Evolutionary conservation across 1,140 invertebrate species (phyloP), one percentile per base, ranked within the genome.

Genomic region (Akabosia matsudoensis): DNA sequence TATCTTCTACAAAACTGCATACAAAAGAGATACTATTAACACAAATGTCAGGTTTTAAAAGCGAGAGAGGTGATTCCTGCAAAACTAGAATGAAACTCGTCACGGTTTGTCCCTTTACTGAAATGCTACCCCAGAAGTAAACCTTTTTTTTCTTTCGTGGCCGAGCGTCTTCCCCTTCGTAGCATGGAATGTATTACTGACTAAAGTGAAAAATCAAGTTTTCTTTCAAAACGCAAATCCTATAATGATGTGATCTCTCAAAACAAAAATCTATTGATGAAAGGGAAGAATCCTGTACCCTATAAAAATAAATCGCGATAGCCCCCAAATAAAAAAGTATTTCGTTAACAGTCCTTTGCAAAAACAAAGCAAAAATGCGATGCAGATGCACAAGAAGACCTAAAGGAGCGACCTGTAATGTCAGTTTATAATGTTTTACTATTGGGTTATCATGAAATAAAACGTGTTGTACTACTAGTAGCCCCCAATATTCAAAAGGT

Each of bases 71-170:
- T 67, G 61, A 67, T 30, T 67, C 61, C 61, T 30, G 24, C 61
- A 67, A 67, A 67, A 67, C 61, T 67, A 67, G 61, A 67, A 67
- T 67, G 22, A 67, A 67, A n/a, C 1, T 67, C 61, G 61, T 67
- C 26, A 67, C 61, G 28, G 26, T 61, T 7, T 24, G n/a, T 61
- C 7, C 54, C 24, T 24, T 61, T 14, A 61, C 54, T 61, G n/a
- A n/a, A n/a, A n/a, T n/a, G 54, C 24, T 61, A 22, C 7, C 31
- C 3, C 13, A 67, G 61, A 31, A 67, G 31, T 67, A 67, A 67
- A 30, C 61, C 31, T 67, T 56, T 10, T 56, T 3, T 13, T 24
- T 56, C 13, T 24, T 56, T 10, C 24, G 22, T 56, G 10, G 54
- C 54, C 24, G n/a, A 18, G 7, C 7, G 7, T 45, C 7, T 45